Percentiles rank a stretch among this genome's conserved stretches.
Conservation (phyloP, 1,140 invertebrate genomes). For the Agraylea sexmaculata region DNA sequence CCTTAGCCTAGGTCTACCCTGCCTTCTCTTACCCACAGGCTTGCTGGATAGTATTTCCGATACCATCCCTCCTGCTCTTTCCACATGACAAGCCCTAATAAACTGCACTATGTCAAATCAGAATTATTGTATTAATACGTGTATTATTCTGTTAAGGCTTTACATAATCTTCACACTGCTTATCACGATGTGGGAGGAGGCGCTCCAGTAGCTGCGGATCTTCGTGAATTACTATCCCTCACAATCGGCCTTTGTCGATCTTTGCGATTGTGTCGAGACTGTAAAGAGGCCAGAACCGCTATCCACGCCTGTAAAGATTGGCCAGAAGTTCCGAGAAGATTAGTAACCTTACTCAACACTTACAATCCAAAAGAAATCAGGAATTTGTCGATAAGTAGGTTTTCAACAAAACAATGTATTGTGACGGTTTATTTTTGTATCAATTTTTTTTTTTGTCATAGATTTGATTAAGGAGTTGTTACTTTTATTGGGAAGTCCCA, state of each 20-base stretch:
- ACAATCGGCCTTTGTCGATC: constrained; percentile 60
- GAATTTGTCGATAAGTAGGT: constrained; percentile 58
- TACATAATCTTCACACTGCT: constrained; percentile 85
- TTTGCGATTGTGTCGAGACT: constrained; percentile 50
- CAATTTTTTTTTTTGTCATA: constrained; percentile 30
- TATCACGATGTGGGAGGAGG: constrained; percentile 88
- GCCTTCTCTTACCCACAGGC: too few species aligned
- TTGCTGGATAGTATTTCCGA: too few species aligned
- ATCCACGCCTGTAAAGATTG: constrained; percentile 67
- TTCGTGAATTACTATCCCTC: constrained; percentile 71
- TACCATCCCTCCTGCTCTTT: too few species aligned
- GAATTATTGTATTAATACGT: not conserved
- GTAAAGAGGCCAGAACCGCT: constrained; percentile 51
- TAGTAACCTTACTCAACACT: constrained; percentile 79
- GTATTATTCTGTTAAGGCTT: constrained; percentile 45
- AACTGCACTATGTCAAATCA: not conserved
- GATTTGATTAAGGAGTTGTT: constrained; percentile 78
- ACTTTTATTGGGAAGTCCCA: constrained; percentile 69
- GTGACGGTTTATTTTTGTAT: constrained; percentile 8
- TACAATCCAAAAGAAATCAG: constrained; percentile 81
- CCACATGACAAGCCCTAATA: not conserved
- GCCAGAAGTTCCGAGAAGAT: constrained; percentile 68
- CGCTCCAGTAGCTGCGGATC: constrained; percentile 69
- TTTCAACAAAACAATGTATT: constrained; percentile 2
- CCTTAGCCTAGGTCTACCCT: too few species aligned